Evolutionary conservation across 2,797 vertebrate genomes (phyloP).

Genomic region (Oreochromis grahami): DNA sequence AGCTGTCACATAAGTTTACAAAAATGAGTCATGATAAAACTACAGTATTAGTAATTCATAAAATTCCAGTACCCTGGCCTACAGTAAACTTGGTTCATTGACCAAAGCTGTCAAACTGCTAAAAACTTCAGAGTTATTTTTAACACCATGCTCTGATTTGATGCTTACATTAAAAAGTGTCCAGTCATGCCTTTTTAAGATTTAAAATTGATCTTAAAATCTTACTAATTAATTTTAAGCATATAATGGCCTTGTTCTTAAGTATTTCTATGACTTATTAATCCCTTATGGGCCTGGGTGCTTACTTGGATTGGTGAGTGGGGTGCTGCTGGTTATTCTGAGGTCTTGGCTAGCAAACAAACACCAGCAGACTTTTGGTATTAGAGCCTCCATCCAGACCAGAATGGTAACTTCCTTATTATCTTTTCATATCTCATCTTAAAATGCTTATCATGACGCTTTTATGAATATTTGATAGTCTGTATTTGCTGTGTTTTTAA

Average conservation of each 20-base stretch:
- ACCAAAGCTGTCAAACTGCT: neutral
- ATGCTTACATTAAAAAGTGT: neutral
- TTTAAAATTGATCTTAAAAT: neutral
- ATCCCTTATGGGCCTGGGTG: neutral
- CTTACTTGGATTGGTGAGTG: neutral
- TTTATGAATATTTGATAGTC: neutral
- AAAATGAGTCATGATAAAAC: neutral
- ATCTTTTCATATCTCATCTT: neutral
- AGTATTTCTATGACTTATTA: accelerated
- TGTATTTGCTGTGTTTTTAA: neutral
- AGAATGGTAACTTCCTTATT: neutral
- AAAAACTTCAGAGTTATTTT: accelerated
- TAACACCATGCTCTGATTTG: accelerated
- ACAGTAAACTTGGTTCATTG: neutral
- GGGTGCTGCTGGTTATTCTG: neutral
- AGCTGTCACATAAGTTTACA: neutral
- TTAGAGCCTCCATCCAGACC: neutral
- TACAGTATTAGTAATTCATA: accelerated
- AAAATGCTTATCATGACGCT: neutral
- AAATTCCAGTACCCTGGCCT: neutral
- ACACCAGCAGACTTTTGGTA: accelerated
- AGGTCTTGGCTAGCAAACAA: neutral
- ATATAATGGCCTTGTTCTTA: neutral
- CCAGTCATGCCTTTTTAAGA: neutral
- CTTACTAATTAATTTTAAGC: neutral